Evolutionary conservation across 2,113 vertebrate species (phyloP), one percentile per base, ranked within the genome.

Genomic region (Alouatta palliata): DNA sequence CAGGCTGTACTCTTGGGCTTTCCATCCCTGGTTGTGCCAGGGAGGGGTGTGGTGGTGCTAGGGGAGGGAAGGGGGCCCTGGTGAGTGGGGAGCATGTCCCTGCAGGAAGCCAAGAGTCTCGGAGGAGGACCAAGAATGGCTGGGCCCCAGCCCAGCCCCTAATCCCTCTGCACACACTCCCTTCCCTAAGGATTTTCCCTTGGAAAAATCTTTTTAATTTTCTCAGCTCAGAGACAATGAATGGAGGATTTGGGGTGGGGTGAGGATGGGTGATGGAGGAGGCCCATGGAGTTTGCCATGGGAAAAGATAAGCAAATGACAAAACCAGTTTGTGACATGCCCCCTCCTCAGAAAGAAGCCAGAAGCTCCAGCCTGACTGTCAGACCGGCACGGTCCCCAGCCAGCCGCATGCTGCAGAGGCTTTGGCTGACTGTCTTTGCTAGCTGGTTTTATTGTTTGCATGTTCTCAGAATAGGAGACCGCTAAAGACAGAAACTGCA

Each of bases 141-240:
- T 54, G 91, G 91, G 81, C 20, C 27, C 76, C 75, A 23, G 92
- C 47, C 86, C 73, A 84, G 77, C n/a, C 43, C 52, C 87, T 98
- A 88, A 97, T 94, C 90, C 87, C 35, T 92, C 66, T 66, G n/a
- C 61, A 82, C 54, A 96, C 70, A 93, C 71, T 94, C 81, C 66
- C 79, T 92, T 97, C 90, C 77, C 92, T 82, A 92, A 97, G 96
- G 92, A 94, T 76, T 92, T 93, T 93, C 52, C 89, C 64, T 71
- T 2, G 10, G 64, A 93, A 94, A 97, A 95, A 76, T 87, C 61
- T 84, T 81, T 92, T 91, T 93, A 45, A 56, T 93, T 92, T 93
- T 96, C 71, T 81, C 92, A 96, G 94, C 71, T 95, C 32, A 37
- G 84, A 96, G 93, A 94, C 35, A 87, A 84, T 81, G 68, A 80